Evolutionary conservation across 2,113 vertebrate species (phyloP).

Genomic region (Micronycteris hirsuta): DNA sequence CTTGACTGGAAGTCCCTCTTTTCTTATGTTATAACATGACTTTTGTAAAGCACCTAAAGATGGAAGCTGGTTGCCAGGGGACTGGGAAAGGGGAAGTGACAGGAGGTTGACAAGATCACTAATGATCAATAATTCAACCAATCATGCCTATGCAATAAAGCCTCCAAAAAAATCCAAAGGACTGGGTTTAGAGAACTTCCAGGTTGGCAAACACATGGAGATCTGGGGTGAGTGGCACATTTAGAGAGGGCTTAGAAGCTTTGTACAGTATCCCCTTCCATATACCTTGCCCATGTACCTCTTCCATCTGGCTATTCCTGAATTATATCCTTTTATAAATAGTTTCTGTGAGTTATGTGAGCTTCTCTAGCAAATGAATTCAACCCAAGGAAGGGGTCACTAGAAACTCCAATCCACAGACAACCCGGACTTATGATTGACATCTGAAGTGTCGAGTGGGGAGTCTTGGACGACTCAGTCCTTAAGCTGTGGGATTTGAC

Average conservation of each 20-base stretch:
- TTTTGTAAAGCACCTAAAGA: not conserved
- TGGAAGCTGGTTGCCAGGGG: not conserved
- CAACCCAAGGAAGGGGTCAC: not conserved
- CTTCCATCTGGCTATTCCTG: not conserved
- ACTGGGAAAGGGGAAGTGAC: not conserved
- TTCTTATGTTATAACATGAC: not conserved
- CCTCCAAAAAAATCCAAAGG: not conserved
- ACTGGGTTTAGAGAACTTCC: not conserved
- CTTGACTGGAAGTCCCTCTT: not conserved
- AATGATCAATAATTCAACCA: not conserved
- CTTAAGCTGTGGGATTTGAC: not conserved
- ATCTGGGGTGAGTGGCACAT: not conserved
- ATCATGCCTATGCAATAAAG: not conserved
- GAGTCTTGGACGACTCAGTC: not conserved
- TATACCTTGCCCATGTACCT: not conserved
- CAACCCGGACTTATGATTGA: not conserved
- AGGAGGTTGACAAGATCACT: not conserved
- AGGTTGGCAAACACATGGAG: not conserved
- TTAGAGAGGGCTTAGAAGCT: not conserved
- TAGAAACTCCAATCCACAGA: not conserved
- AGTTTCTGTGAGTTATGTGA: not conserved
- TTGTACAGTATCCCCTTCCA: not conserved
- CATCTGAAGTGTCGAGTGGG: not conserved
- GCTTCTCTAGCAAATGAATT: not conserved
- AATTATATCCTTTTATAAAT: not conserved